Conservation (phyloP, 2,888 invertebrate genomes). For the Lymantria dispar region DNA sequence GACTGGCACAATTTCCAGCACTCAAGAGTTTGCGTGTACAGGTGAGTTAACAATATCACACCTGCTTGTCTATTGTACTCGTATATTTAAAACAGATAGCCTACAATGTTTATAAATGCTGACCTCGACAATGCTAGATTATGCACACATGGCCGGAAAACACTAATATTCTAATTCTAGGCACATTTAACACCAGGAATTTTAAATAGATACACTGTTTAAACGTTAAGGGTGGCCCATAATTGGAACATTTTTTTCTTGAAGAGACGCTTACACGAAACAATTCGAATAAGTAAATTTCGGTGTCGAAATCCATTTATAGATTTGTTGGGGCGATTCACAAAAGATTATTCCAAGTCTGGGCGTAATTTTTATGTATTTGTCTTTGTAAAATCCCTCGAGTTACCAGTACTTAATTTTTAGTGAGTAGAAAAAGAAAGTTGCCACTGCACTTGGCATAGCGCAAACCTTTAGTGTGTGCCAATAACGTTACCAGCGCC, state of each 20-base stretch:
- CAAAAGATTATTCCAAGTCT: too few relatives aligned
- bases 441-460: constrained; percentile 31
- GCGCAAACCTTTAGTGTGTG: too few relatives aligned
- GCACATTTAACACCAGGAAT: constrained; percentile 16
- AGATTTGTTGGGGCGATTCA: too few relatives aligned
- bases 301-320: too few relatives aligned
- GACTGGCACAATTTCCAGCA: constrained; percentile 90
- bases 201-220: constrained; percentile 9
- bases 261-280: too few relatives aligned
- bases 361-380: too few relatives aligned
- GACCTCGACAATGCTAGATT: constrained; percentile 36
- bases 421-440: neutral
- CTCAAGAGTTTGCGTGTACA: constrained; percentile 92
- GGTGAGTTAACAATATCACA: constrained; percentile 64
- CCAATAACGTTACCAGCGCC: constrained; percentile 32
- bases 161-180: constrained; percentile 13
- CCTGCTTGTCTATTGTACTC: constrained; percentile 16
- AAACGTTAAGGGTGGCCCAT: constrained; percentile 6
- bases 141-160: constrained; percentile 42
- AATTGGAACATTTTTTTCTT: neutral
- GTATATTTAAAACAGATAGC: constrained; percentile 19
- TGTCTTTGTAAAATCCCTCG: too few relatives aligned
- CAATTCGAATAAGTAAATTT: too few relatives aligned
- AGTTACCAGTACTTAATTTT: too few relatives aligned
- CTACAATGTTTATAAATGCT: constrained; percentile 32